Conservation (phyloP, 2,113 vertebrate genomes). For the Gymnorhina tibicen region DNA sequence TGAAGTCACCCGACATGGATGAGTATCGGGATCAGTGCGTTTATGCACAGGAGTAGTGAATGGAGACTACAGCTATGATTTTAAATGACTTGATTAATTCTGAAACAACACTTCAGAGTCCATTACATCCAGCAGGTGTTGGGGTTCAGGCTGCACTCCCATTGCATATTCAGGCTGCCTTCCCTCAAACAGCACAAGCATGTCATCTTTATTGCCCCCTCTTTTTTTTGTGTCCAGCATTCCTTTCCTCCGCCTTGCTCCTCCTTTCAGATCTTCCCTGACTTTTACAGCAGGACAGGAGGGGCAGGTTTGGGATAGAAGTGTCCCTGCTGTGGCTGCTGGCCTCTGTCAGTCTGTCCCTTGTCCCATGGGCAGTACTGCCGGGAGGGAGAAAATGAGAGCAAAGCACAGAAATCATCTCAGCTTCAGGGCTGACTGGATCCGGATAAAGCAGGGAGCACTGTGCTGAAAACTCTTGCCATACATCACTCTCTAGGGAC, state of each 20-base stretch:
- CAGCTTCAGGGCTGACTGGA: neutral
- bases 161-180: slow-evolving; percentile 16
- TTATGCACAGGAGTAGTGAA: slow-evolving; percentile 77
- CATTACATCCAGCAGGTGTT: slow-evolving; percentile 80
- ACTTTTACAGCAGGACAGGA: neutral
- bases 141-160: slow-evolving; percentile 62
- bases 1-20: slow-evolving; percentile 85
- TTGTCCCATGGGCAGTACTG: neutral
- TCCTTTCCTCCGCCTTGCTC: neutral
- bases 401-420: neutral
- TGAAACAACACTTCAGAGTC: slow-evolving; percentile 81
- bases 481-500: neutral
- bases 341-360: neutral
- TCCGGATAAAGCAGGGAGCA: neutral
- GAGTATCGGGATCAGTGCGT: slow-evolving; percentile 86
- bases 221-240: neutral
- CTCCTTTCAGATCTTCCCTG: neutral
- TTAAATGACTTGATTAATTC: slow-evolving; percentile 88
- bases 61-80: slow-evolving; percentile 81
- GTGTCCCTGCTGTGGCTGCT: neutral
- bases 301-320: neutral
- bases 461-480: neutral
- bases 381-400: neutral
- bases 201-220: slow-evolving; percentile 16
- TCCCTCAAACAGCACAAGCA: slow-evolving; percentile 37